phyloP scores from a whole-genome alignment of 1,140 invertebrate species.

The Calosoma granatense region DNA sequence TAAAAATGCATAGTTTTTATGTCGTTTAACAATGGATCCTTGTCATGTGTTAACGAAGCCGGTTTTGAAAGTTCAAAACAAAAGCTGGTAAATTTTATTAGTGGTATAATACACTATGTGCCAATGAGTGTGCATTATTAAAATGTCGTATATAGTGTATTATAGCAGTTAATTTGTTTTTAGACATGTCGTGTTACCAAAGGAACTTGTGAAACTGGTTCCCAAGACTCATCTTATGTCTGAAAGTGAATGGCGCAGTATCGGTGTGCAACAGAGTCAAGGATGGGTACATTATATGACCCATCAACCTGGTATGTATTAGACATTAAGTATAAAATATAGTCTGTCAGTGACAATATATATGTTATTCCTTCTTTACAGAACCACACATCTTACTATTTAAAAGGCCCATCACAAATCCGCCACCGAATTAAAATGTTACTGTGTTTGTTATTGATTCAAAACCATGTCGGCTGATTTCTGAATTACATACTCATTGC shows the following conservation, averaged over 20 bases:
- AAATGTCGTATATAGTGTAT: background rate
- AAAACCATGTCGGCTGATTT: background rate
- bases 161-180: background rate
- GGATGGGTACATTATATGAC: constrained; percentile 95
- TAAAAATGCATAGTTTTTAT: background rate
- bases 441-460: background rate
- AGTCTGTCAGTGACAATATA: background rate
- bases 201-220: constrained; percentile 80
- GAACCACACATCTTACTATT: constrained; percentile 59
- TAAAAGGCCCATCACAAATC: constrained; percentile 48
- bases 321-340: background rate
- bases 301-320: constrained; percentile 68
- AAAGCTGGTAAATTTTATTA: too few species aligned
- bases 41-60: constrained; percentile 1
- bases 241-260: constrained; percentile 83
- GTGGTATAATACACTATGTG: too few species aligned
- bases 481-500: background rate
- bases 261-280: constrained; percentile 88
- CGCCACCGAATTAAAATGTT: constrained; percentile 21
- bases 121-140: background rate
- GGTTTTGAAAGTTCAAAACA: too few species aligned
- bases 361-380: constrained; percentile 33
- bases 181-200: constrained; percentile 88
- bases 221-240: constrained; percentile 86
- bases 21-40: background rate